phyloP scores from a whole-genome alignment of 1,140 invertebrate species.

The Euura saliciscinereae region DNA sequence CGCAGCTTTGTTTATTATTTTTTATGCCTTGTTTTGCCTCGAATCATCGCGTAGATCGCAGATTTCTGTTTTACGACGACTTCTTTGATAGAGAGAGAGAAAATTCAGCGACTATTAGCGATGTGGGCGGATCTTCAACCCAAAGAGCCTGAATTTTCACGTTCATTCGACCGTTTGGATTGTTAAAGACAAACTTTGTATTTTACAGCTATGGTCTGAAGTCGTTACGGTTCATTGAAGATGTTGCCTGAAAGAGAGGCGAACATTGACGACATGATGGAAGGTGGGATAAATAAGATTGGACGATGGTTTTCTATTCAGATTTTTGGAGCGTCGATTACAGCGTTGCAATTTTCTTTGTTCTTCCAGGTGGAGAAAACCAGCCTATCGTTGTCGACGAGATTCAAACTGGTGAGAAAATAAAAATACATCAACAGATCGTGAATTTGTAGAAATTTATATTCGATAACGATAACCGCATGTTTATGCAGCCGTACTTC shows the following conservation, averaged over 20 bases:
- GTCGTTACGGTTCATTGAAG: constrained; percentile 19
- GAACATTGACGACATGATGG: constrained; percentile 47
- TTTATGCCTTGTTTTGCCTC: too few relatives aligned
- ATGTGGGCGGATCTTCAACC: too few relatives aligned
- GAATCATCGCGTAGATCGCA: too few relatives aligned
- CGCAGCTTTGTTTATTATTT: too few relatives aligned
- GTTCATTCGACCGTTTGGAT: background rate
- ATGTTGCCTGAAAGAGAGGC: constrained; percentile 50
- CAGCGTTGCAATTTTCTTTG: background rate
- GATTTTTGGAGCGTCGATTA: too few relatives aligned
- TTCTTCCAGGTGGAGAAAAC: constrained; percentile 47
- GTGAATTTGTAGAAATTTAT: too few relatives aligned
- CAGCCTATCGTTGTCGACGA: constrained; percentile 44
- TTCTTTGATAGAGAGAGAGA: too few relatives aligned
- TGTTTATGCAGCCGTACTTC: too few relatives aligned
- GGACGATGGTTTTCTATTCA: background rate
- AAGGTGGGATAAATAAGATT: constrained; percentile 42
- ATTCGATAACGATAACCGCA: too few relatives aligned
- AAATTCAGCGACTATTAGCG: too few relatives aligned
- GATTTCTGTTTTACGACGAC: too few relatives aligned
- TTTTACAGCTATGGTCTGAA: constrained; percentile 7
- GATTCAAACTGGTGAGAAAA: constrained; percentile 45
- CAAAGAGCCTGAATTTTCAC: background rate
- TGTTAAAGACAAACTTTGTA: background rate
- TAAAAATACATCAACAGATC: too few relatives aligned